phyloP scores from a whole-genome alignment of 2,113 vertebrate species.

The Macaca mulatta region DNA sequence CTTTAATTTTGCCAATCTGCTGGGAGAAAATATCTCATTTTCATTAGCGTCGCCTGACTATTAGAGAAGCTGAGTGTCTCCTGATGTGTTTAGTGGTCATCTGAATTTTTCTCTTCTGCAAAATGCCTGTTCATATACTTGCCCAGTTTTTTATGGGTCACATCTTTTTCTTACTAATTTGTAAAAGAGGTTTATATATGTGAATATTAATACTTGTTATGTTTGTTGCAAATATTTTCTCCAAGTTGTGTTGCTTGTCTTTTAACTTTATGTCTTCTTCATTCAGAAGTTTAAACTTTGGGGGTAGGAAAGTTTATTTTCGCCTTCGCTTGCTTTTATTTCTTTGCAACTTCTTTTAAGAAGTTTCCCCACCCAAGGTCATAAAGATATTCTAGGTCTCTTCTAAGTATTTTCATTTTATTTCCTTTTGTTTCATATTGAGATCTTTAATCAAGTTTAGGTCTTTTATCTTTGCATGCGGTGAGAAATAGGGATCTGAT shows the following conservation, averaged over 20 bases:
- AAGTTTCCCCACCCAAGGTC: background rate
- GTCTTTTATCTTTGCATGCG: background rate
- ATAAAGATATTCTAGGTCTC: background rate
- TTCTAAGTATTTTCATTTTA: background rate
- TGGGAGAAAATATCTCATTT: conserved; percentile 14
- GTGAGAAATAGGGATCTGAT: background rate
- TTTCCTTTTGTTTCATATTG: background rate
- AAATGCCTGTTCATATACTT: background rate
- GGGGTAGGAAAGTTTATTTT: background rate
- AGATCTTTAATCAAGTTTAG: background rate
- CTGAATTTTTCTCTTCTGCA: background rate
- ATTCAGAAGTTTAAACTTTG: background rate
- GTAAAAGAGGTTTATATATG: background rate
- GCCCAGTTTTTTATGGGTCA: background rate
- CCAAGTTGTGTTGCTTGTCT: background rate
- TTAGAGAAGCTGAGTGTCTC: background rate
- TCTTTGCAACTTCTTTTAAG: background rate
- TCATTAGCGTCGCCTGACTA: background rate
- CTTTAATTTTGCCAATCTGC: conserved; percentile 56
- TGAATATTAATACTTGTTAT: background rate
- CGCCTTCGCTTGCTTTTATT: background rate
- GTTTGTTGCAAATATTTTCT: background rate
- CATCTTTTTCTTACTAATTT: conserved; percentile 45
- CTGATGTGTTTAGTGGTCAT: background rate
- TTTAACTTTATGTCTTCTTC: background rate